phyloP scores from a whole-genome alignment of 35 echinoderm and acorn worm genomes.

The Heliocidaris erythrogramma region DNA sequence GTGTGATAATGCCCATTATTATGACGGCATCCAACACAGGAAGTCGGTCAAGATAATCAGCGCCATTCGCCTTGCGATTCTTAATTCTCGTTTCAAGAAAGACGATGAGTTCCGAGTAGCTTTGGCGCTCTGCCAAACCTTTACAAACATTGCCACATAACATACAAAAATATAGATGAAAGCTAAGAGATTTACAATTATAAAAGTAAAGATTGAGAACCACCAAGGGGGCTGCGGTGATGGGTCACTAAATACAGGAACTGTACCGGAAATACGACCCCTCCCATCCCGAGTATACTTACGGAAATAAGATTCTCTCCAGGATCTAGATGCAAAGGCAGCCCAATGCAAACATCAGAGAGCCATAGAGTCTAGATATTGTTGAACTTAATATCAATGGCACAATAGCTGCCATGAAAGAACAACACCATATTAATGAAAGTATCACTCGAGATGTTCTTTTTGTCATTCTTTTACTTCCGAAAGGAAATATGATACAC shows the following conservation, averaged over 20 bases:
- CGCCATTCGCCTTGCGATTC: too few relatives aligned
- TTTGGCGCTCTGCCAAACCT: too few relatives aligned
- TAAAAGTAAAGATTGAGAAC: not conserved
- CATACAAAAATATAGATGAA: too few relatives aligned
- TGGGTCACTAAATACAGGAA: not conserved
- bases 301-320: not conserved
- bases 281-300: not conserved
- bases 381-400: not conserved
- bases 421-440: slow-evolving; percentile 11
- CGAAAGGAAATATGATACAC: too few relatives aligned
- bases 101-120: too few relatives aligned
- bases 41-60: too few relatives aligned
- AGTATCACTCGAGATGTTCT: not conserved
- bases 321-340: slow-evolving; percentile 21
- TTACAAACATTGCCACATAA: too few relatives aligned
- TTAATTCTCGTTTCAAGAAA: too few relatives aligned
- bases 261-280: not conserved
- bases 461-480: not conserved
- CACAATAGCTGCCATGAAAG: not conserved
- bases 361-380: slow-evolving; percentile 49
- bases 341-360: slow-evolving; percentile 68
- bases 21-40: too few relatives aligned
- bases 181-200: not conserved
- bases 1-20: too few relatives aligned
- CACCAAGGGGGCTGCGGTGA: not conserved